Conservation (phyloP, 1,140 invertebrate genomes). For the Lasaia peninsularis region DNA sequence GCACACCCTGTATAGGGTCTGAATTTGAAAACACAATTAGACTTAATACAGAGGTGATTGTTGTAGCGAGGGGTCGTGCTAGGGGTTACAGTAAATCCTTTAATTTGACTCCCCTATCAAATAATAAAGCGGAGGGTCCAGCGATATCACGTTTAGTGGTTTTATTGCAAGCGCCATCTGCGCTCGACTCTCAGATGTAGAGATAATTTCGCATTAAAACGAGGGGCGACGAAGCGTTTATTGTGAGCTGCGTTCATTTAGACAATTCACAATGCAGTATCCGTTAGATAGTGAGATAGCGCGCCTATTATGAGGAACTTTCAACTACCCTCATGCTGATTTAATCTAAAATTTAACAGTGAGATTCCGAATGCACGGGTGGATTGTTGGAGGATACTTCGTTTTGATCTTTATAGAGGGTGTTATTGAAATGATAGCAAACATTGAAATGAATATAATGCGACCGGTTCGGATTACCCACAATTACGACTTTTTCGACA, state of each 20-base stretch:
- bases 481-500: too few relatives aligned
- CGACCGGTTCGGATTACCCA: not conserved
- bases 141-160: conserved; percentile 75
- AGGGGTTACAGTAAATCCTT: conserved; percentile 74
- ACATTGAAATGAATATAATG: not conserved
- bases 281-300: conserved; percentile 51
- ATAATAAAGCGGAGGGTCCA: conserved; percentile 67
- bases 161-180: conserved; percentile 76
- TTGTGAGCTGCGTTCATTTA: conserved; percentile 64
- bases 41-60: conserved; percentile 77
- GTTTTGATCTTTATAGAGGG: not conserved
- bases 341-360: conserved; percentile 18
- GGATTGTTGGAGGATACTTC: conserved; percentile 5
- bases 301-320: conserved; percentile 52
- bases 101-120: conserved; percentile 76
- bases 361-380: conserved; percentile 11
- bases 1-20: conserved; percentile 53
- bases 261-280: conserved; percentile 62
- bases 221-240: conserved; percentile 50
- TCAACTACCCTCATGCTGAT: conserved; percentile 39
- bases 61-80: conserved; percentile 61
- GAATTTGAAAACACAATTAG: conserved; percentile 77
- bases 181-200: conserved; percentile 59
- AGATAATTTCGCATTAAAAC: conserved; percentile 71
- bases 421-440: not conserved